Percentiles rank a stretch among this genome's conserved stretches.
phyloP scores from a whole-genome alignment of 2,888 invertebrate genomes.

The Sarcophaga variegata region DNA sequence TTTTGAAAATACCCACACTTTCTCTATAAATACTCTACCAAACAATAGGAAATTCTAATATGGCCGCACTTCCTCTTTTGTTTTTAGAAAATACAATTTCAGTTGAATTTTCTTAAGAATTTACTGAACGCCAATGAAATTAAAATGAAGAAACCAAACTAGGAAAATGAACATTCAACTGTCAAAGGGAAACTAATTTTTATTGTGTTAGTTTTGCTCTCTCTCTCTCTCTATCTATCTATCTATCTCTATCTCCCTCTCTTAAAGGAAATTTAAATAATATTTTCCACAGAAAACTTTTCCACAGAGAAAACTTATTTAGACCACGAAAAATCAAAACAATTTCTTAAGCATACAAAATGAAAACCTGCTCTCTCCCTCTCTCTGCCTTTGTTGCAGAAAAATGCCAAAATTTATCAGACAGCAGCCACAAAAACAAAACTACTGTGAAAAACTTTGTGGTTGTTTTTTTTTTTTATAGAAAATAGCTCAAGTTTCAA shows the following conservation, averaged over 20 bases:
- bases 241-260: not conserved
- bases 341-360: constrained; percentile 35
- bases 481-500: constrained; percentile 38
- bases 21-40: not conserved
- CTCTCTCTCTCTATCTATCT: not conserved
- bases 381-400: not conserved
- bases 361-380: not conserved
- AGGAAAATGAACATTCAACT: constrained; percentile 20
- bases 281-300: constrained; percentile 44
- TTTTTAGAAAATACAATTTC: constrained; percentile 3
- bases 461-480: not conserved
- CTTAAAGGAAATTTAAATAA: constrained; percentile 42
- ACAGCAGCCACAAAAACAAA: constrained; percentile 47
- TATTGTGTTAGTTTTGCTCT: not conserved
- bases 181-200: constrained; percentile 49
- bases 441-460: not conserved
- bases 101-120: constrained; percentile 18
- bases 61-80: not conserved
- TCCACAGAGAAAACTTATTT: constrained; percentile 38
- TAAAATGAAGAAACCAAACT: constrained; percentile 23
- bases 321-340: constrained; percentile 62
- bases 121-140: not conserved
- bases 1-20: constrained; percentile 4
- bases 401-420: constrained; percentile 62
- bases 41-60: constrained; percentile 1